These are phyloP conservation scores for Nerophis ophidion DNA, from an alignment of 2,113 vertebrate genomes.

Conservation along the genomic window DNA sequence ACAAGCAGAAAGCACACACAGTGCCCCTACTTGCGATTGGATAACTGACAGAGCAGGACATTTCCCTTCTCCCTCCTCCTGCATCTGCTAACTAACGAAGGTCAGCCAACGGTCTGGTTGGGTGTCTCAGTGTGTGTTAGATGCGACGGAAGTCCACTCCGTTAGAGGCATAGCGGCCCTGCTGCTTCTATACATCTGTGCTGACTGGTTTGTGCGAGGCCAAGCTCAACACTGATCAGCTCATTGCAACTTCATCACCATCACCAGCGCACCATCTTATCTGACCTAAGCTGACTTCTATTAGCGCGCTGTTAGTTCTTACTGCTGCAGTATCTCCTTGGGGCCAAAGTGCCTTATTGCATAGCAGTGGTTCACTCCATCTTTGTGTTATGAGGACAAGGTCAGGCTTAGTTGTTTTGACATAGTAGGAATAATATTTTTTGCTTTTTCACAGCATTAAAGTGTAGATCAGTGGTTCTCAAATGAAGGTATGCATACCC, in stretches of 20 bases:
- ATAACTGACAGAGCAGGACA: conserved; percentile 41
- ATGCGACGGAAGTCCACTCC: conserved; percentile 56
- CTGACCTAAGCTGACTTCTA: conserved; percentile 48
- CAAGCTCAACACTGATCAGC: conserved; percentile 43
- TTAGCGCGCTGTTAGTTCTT: conserved; percentile 28
- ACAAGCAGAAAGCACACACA: conserved; percentile 9
- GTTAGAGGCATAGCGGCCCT: conserved; percentile 43
- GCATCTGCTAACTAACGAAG: conserved; percentile 62
- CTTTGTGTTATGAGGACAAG: conserved; percentile 8
- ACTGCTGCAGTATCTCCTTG: conserved; percentile 15
- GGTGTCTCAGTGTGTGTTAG: conserved; percentile 42
- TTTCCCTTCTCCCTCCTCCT: conserved; percentile 41
- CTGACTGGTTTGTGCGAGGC: conserved; percentile 35
- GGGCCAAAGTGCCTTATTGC: conserved; percentile 12
- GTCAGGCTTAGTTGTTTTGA: conserved; percentile 29
- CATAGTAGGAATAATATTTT: conserved; percentile 13
- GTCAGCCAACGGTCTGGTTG: conserved; percentile 63
- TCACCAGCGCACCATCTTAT: conserved; percentile 25
- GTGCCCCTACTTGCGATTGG: conserved; percentile 21
- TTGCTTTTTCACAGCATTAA: conserved; percentile 12
- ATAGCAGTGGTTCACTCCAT: conserved; percentile 27
- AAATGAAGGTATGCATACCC: too few relatives aligned
- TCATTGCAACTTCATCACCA: conserved; percentile 46
- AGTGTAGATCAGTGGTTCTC: too few relatives aligned
- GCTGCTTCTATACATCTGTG: conserved; percentile 64